These are phyloP conservation scores for Lates calcarifer DNA, from an alignment of 2,113 vertebrate species.

Conservation along the genomic window DNA sequence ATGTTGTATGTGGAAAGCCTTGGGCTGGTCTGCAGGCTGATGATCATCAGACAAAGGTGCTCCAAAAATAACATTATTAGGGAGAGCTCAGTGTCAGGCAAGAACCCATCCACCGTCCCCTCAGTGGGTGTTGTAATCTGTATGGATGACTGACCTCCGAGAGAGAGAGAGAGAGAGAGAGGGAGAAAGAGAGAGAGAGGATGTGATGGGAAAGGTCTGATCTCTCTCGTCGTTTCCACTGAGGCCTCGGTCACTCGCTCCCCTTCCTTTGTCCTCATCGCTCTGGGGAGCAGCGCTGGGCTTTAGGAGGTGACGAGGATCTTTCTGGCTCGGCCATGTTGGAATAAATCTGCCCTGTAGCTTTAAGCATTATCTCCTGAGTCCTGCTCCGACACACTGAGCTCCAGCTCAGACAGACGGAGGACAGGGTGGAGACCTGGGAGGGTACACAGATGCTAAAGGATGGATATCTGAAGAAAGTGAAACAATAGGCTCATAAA, in stretches of 20 bases:
- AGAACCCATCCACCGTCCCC: slow-evolving; percentile 24
- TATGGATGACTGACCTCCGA: slow-evolving; percentile 55
- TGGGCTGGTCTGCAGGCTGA: neutral
- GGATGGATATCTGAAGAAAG: neutral
- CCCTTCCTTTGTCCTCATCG: slow-evolving; percentile 52
- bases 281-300: slow-evolving; percentile 32
- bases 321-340: slow-evolving; percentile 35
- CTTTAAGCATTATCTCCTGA: slow-evolving; percentile 40
- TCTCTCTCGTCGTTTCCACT: slow-evolving; percentile 21
- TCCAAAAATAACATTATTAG: slow-evolving; percentile 34
- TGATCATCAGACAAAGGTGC: slow-evolving; percentile 25
- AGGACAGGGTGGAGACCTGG: neutral
- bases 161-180: neutral
- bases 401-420: neutral
- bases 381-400: slow-evolving; percentile 21
- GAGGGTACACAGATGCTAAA: neutral
- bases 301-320: slow-evolving; percentile 41
- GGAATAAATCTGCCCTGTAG: slow-evolving; percentile 50
- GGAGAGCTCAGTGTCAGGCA: slow-evolving; percentile 29
- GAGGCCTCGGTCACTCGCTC: slow-evolving; percentile 15
- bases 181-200: slow-evolving; percentile 38
- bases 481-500: neutral
- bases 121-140: slow-evolving; percentile 50
- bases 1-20: neutral
- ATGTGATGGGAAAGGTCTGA: slow-evolving; percentile 56